These are phyloP conservation scores for Drosophila kanapiae DNA, from an alignment of 1,140 invertebrate genomes.

Conservation along the genomic window DNA sequence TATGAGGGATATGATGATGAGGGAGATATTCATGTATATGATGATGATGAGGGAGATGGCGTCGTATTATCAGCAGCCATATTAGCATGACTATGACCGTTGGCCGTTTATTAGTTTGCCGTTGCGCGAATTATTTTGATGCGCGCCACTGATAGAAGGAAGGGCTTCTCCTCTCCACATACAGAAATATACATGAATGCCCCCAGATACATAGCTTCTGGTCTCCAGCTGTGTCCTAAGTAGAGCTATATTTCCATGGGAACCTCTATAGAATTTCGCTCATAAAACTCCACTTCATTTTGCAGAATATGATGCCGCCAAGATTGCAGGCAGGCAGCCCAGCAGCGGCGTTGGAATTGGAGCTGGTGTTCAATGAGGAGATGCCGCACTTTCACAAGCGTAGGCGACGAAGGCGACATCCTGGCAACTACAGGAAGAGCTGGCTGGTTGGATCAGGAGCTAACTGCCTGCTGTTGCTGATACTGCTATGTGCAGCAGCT, in stretches of 20 bases:
- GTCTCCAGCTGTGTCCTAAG: constrained; percentile 27
- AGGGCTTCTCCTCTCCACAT: neutral
- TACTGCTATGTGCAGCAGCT: constrained; percentile 9
- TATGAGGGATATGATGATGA: constrained; percentile 7
- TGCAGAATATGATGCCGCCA: constrained; percentile 68
- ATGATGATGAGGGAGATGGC: constrained; percentile 34
- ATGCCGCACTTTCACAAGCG: constrained; percentile 60
- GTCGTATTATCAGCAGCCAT: constrained; percentile 65
- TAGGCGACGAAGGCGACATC: constrained; percentile 53
- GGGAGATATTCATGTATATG: neutral
- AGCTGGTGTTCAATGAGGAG: constrained; percentile 8
- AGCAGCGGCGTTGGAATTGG: constrained; percentile 10
- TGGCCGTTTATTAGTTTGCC: constrained; percentile 76
- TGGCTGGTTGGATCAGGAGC: neutral
- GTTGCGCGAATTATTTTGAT: constrained; percentile 70
- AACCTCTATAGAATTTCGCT: constrained; percentile 24
- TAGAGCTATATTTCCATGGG: constrained; percentile 32
- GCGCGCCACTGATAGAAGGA: constrained; percentile 32
- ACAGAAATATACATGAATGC: neutral
- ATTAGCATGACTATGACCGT: constrained; percentile 57
- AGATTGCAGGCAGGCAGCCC: constrained; percentile 31
- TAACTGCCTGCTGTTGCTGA: constrained; percentile 12
- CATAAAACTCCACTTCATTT: constrained; percentile 1
- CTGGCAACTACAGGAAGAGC: neutral
- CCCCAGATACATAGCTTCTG: neutral